Percentiles rank a stretch among this genome's conserved stretches.
Conservation (phyloP, 1,140 invertebrate species). For the Drosophila nasuta region DNA sequence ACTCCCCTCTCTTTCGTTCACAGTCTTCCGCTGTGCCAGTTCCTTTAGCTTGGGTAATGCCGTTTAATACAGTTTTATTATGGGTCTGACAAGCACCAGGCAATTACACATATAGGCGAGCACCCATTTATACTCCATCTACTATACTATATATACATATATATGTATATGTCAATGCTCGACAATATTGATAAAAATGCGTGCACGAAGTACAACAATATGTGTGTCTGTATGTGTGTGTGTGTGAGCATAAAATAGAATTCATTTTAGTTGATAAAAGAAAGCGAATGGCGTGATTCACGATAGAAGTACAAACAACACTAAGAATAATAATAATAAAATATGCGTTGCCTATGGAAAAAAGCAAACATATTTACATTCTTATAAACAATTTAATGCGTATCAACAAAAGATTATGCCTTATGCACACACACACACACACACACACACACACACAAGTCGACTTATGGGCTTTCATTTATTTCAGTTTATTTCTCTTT, state of each 20-base stretch:
- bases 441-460: conserved; percentile 12
- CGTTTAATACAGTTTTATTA: conserved; percentile 68
- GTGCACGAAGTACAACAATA: conserved; percentile 22
- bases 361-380: conserved; percentile 6
- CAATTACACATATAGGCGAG: conserved; percentile 36
- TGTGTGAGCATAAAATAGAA: conserved; percentile 55
- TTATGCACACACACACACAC: conserved; percentile 14
- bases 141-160: conserved; percentile 35
- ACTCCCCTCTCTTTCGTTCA: neutral
- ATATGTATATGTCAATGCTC: conserved; percentile 44
- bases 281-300: conserved; percentile 77
- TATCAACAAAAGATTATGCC: conserved; percentile 44
- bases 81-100: conserved; percentile 54
- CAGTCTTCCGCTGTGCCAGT: neutral
- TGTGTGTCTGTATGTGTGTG: neutral
- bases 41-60: conserved; percentile 30
- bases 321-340: conserved; percentile 44
- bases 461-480: conserved; percentile 11
- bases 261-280: conserved; percentile 67
- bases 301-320: conserved; percentile 42
- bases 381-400: conserved; percentile 27
- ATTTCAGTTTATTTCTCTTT: conserved; percentile 14
- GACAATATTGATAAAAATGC: conserved; percentile 67
- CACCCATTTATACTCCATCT: conserved; percentile 29
- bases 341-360: conserved; percentile 41